phyloP scores from a whole-genome alignment of 2,888 invertebrate species.

The Acleris laterana region DNA sequence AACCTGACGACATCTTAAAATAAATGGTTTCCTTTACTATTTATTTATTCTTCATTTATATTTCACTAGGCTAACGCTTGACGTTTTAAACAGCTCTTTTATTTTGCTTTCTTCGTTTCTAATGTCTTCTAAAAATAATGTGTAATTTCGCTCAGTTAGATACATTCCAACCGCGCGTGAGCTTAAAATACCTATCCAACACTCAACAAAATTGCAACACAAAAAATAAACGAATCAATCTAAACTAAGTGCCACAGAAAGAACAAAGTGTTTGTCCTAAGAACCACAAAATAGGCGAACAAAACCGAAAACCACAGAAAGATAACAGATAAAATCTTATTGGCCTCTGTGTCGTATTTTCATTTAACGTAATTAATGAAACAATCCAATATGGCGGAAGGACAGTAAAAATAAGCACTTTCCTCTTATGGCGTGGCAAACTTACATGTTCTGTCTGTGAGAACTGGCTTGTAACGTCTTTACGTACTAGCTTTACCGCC shows the following conservation, averaged over 20 bases:
- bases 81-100: too few species aligned
- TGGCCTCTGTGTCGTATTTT: constrained; percentile 33
- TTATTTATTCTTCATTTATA: too few species aligned
- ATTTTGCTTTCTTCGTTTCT: too few species aligned
- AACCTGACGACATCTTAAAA: too few species aligned
- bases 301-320: constrained; percentile 26
- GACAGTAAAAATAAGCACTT: constrained; percentile 22
- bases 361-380: constrained; percentile 36
- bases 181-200: background rate
- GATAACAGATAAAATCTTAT: constrained; percentile 32
- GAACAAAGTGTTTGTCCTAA: constrained; percentile 15
- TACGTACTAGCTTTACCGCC: constrained; percentile 41
- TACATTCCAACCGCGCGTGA: too few species aligned
- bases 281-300: constrained; percentile 20
- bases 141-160: too few species aligned
- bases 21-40: too few species aligned
- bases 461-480: constrained; percentile 3
- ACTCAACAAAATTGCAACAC: background rate
- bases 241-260: constrained; percentile 19
- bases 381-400: constrained; percentile 25
- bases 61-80: too few species aligned
- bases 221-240: background rate
- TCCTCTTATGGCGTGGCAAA: constrained; percentile 18
- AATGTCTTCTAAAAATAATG: too few species aligned
- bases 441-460: background rate